These are phyloP conservation scores for Acrossocheilus fasciatus DNA, from an alignment of 2,797 vertebrate genomes.

Conservation along the genomic window DNA sequence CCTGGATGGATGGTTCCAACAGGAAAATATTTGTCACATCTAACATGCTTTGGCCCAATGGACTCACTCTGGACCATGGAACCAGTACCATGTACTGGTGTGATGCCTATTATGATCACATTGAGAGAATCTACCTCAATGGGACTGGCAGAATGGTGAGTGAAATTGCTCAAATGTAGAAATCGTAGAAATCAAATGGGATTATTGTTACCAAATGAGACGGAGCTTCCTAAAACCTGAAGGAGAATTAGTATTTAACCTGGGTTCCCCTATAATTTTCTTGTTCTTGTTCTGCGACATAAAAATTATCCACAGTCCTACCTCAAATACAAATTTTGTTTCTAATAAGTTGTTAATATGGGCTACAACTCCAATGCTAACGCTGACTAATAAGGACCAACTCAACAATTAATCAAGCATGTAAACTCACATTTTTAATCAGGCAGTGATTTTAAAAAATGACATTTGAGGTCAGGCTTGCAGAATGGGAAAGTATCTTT, in stretches of 20 bases:
- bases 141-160: conserved; percentile 94
- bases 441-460: background rate
- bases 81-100: conserved; percentile 94
- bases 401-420: background rate
- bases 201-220: background rate
- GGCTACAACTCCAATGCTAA: background rate
- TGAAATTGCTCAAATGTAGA: background rate
- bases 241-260: background rate
- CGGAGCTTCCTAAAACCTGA: background rate
- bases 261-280: background rate
- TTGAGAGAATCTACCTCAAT: conserved; percentile 95
- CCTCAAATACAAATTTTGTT: background rate
- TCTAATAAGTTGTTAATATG: background rate
- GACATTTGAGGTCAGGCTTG: background rate
- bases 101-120: conserved; percentile 98
- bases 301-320: background rate
- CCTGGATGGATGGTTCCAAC: conserved; percentile 97
- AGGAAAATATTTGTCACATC: conserved; percentile 94
- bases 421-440: background rate
- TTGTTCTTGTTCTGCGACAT: background rate
- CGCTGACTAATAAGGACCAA: background rate
- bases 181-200: background rate
- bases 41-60: conserved; percentile 99
- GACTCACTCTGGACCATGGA: conserved; percentile 91
- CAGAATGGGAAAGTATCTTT: background rate